phyloP scores from a whole-genome alignment of 2,113 vertebrate genomes.

The Turnix velox region DNA sequence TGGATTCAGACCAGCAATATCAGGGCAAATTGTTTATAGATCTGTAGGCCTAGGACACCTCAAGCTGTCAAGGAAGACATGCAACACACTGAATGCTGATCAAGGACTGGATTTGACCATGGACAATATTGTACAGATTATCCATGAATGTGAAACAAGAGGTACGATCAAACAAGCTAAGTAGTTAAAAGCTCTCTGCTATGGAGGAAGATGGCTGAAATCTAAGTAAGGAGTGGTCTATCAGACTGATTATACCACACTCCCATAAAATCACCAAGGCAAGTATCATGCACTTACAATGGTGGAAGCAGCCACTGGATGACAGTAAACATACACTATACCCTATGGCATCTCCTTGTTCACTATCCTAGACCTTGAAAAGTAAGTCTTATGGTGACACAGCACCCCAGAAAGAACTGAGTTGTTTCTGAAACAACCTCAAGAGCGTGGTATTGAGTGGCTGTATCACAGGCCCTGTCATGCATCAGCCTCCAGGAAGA shows the following conservation, averaged over 20 bases:
- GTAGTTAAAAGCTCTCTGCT: background rate
- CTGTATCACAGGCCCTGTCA: background rate
- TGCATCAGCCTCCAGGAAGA: background rate
- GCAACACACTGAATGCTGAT: background rate
- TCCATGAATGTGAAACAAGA: background rate
- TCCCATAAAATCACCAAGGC: background rate
- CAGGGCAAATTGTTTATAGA: background rate
- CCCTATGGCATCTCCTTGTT: too few species aligned
- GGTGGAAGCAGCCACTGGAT: background rate
- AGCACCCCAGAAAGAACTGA: background rate
- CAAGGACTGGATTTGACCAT: background rate
- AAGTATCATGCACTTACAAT: background rate
- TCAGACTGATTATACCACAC: background rate
- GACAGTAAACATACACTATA: background rate
- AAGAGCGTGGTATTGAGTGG: background rate
- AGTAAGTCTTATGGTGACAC: background rate
- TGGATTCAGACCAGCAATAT: background rate
- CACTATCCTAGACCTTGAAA: background rate
- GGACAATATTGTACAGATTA: background rate
- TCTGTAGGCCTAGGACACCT: background rate
- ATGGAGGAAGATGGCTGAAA: background rate
- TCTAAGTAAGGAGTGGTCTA: background rate
- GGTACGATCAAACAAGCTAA: background rate
- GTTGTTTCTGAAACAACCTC: background rate
- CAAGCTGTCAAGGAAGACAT: background rate